Evolutionary conservation across 64 coral and sea anemone genomes (phyloP).

Genomic region (Hydrozoanthus tunicans): DNA sequence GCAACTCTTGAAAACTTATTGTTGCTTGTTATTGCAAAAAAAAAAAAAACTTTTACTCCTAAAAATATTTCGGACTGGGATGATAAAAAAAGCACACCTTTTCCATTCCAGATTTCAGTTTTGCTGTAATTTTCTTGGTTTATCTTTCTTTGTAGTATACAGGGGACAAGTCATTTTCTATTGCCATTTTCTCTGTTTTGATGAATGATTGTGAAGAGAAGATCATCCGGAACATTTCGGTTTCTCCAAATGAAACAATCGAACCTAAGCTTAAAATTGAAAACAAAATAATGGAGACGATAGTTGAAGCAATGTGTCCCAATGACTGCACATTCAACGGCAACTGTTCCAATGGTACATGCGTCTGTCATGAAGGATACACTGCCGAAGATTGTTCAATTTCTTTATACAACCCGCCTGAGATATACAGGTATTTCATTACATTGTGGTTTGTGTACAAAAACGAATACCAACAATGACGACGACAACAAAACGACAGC

Average conservation of each 20-base stretch:
- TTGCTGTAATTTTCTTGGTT: too few relatives aligned
- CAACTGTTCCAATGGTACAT: conserved; percentile 42
- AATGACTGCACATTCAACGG: conserved; percentile 40
- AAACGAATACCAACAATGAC: too few relatives aligned
- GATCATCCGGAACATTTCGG: conserved; percentile 38
- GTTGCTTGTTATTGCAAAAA: too few relatives aligned
- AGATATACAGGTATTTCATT: conserved; percentile 48
- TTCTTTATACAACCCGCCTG: conserved; percentile 50
- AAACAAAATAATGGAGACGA: conserved; percentile 33
- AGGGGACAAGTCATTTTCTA: conserved; percentile 37
- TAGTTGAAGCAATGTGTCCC: conserved; percentile 50
- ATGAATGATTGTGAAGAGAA: conserved; percentile 53
- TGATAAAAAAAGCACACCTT: too few relatives aligned
- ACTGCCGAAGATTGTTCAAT: conserved; percentile 53
- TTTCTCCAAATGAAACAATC: conserved; percentile 48
- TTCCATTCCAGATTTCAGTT: too few relatives aligned
- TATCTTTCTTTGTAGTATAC: too few relatives aligned
- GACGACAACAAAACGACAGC: too few relatives aligned
- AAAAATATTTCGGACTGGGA: too few relatives aligned
- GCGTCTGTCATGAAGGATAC: conserved; percentile 44
- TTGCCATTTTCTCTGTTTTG: conserved; percentile 8
- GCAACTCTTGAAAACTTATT: too few relatives aligned
- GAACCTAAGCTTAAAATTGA: too few relatives aligned
- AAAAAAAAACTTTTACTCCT: too few relatives aligned
- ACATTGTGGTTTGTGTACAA: background rate